These are phyloP conservation scores for Crotalus viridis DNA, from an alignment of 2,113 vertebrate genomes.

Conservation along the genomic window DNA sequence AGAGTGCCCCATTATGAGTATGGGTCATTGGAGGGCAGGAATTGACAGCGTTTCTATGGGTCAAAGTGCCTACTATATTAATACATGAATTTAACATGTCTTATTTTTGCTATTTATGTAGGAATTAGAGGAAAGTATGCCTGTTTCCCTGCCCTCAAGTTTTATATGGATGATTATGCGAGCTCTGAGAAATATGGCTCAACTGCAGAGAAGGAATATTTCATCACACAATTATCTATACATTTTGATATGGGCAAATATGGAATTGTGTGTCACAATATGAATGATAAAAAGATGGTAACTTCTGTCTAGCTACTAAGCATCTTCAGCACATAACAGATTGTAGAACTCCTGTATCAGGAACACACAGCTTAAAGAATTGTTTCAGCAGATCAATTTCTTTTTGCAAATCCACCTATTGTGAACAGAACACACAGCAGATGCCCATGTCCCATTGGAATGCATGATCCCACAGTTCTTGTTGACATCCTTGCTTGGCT, in stretches of 20 bases:
- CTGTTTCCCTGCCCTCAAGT: background rate
- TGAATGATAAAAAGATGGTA: background rate
- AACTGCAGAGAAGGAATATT: background rate
- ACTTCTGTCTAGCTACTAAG: background rate
- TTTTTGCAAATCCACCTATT: conserved; percentile 20
- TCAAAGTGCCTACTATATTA: background rate
- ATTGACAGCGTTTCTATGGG: background rate
- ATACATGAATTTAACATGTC: background rate
- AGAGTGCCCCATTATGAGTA: background rate
- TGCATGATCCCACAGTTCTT: conserved; percentile 9
- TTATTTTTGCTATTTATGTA: background rate
- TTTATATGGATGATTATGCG: background rate
- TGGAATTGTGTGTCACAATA: background rate
- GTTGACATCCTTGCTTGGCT: background rate
- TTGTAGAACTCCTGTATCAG: background rate
- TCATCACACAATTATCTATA: background rate
- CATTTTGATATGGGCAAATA: background rate
- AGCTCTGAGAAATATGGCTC: background rate
- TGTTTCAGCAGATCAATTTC: conserved; percentile 8
- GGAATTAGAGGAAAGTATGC: background rate
- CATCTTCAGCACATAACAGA: background rate
- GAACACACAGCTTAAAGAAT: too few species aligned
- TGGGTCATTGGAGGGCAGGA: background rate
- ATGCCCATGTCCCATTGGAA: conserved; percentile 8
- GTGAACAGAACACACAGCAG: background rate